Evolutionary conservation across 2,797 vertebrate species (phyloP).

Genomic region (Chromis chromis): DNA sequence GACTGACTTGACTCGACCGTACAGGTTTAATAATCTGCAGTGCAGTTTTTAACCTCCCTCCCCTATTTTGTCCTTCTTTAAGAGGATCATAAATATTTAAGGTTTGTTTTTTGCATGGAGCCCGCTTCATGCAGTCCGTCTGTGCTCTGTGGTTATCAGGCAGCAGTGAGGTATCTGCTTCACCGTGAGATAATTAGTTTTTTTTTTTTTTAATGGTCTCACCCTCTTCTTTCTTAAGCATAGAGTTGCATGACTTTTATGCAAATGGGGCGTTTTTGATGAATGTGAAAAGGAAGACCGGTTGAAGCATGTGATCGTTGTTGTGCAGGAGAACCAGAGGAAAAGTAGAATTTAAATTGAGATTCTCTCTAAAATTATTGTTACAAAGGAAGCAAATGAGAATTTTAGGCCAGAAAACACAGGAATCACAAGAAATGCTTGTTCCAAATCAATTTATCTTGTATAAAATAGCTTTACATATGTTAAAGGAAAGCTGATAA

Average conservation of each 20-base stretch:
- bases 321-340: too few species aligned
- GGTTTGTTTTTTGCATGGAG: slow-evolving; percentile 33
- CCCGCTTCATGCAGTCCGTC: slow-evolving; percentile 44
- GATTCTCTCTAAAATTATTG: too few species aligned
- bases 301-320: too few species aligned
- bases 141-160: slow-evolving; percentile 24
- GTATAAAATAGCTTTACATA: not conserved
- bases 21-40: slow-evolving; percentile 34
- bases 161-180: not conserved
- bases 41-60: slow-evolving; percentile 31
- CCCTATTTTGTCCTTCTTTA: slow-evolving; percentile 41
- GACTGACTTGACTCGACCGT: too few species aligned
- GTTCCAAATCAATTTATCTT: too few species aligned
- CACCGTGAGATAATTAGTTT: slow-evolving; percentile 2
- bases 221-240: not conserved
- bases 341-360: too few species aligned
- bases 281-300: not conserved
- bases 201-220: slow-evolving; percentile 3
- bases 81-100: slow-evolving; percentile 68
- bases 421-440: too few species aligned
- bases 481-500: not conserved
- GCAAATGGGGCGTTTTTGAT: not conserved
- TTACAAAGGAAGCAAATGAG: too few species aligned
- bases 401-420: too few species aligned
- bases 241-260: not conserved